Percentiles rank a stretch among this genome's conserved stretches.
Evolutionary conservation across 2,888 invertebrate species (phyloP).

Genomic region (Coenonympha arcania): DNA sequence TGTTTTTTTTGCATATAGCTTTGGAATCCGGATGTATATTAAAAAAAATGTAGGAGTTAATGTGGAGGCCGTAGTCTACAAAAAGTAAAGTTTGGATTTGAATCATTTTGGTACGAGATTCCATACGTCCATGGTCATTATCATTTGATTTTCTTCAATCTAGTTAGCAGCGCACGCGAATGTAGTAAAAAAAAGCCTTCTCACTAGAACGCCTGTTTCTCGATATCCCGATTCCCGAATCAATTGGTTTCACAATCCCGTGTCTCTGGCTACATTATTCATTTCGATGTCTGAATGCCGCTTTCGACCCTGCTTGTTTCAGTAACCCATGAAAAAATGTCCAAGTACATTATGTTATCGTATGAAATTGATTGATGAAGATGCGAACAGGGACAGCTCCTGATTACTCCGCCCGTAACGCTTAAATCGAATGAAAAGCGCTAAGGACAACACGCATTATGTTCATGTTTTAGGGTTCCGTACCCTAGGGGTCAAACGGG

Average conservation of each 20-base stretch:
- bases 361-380: conserved; percentile 21
- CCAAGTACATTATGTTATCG: conserved; percentile 21
- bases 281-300: conserved; percentile 28
- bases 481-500: too few relatives aligned
- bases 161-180: not conserved
- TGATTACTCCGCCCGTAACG: conserved; percentile 3
- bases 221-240: conserved; percentile 35
- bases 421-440: not conserved
- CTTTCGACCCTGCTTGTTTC: conserved; percentile 17
- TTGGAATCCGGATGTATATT: too few relatives aligned
- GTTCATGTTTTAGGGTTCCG: not conserved
- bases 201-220: conserved; percentile 27
- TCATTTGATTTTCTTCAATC: not conserved
- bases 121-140: too few relatives aligned
- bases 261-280: conserved; percentile 35
- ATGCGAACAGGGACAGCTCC: conserved; percentile 13
- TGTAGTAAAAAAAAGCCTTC: conserved; percentile 2
- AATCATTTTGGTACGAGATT: too few relatives aligned
- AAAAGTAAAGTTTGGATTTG: too few relatives aligned
- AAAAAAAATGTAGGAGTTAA: too few relatives aligned
- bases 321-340: conserved; percentile 23
- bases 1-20: too few relatives aligned
- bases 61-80: too few relatives aligned
- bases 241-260: conserved; percentile 36
- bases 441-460: not conserved